Conservation (phyloP, 2,888 invertebrate genomes). For the Malthinus flaveolus region DNA sequence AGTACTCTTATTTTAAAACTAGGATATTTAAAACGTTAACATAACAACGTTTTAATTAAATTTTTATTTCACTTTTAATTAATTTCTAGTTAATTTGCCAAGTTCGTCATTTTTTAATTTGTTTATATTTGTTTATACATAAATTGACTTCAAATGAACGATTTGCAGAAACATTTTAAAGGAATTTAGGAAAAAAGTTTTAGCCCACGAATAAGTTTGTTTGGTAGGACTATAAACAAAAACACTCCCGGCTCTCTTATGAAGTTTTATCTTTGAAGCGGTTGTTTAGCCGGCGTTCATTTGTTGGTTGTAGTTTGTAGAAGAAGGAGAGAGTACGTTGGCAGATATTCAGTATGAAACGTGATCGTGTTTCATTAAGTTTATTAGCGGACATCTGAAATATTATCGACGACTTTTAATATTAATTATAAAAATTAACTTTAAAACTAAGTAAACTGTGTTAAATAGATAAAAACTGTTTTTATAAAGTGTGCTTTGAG, state of each 20-base stretch:
- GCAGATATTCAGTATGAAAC: slow-evolving; percentile 20
- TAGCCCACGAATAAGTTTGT: not conserved
- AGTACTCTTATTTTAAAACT: too few relatives aligned
- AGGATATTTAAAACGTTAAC: too few relatives aligned
- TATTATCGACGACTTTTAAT: too few relatives aligned
- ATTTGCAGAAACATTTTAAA: too few relatives aligned
- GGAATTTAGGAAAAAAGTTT: too few relatives aligned
- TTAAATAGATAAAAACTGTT: not conserved
- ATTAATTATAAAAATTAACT: slow-evolving; percentile 14
- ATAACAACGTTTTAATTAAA: too few relatives aligned
- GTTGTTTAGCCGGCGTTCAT: slow-evolving; percentile 45
- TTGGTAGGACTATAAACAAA: slow-evolving; percentile 32
- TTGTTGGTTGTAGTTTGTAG: slow-evolving; percentile 38
- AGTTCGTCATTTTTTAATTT: too few relatives aligned
- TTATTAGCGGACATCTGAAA: slow-evolving; percentile 7
- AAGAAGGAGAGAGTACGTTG: slow-evolving; percentile 1
- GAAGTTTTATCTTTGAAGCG: slow-evolving; percentile 48
- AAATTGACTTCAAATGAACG: too few relatives aligned
- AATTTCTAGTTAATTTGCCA: too few relatives aligned
- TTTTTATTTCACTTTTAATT: too few relatives aligned
- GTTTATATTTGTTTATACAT: too few relatives aligned
- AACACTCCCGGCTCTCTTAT: slow-evolving; percentile 42
- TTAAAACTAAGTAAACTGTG: not conserved
- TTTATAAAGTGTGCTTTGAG: not conserved
- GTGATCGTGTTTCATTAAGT: slow-evolving; percentile 26